Evolutionary conservation across 2,888 invertebrate genomes (phyloP).

Genomic region (Scaptomyza flava): DNA sequence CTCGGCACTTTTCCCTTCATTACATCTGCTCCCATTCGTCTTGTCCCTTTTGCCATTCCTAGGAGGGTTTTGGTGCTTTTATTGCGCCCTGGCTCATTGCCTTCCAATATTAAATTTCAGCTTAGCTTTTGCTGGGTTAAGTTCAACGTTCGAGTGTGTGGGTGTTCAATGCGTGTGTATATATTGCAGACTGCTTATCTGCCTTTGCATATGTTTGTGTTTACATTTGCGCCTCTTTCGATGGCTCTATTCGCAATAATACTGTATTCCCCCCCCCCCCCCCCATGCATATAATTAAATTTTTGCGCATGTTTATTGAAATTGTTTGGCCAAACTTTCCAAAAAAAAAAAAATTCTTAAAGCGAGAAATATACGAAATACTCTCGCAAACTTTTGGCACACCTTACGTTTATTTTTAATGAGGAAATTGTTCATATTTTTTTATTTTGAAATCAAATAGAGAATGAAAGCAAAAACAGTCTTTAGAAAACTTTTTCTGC

Average conservation of each 20-base stretch:
- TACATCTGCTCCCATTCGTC: background rate
- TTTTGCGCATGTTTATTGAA: constrained; percentile 75
- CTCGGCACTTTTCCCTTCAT: background rate
- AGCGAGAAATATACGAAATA: constrained; percentile 30
- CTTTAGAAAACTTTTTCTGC: constrained; percentile 63
- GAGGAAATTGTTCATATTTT: constrained; percentile 54
- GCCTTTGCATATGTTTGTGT: constrained; percentile 72
- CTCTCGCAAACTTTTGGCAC: constrained; percentile 32
- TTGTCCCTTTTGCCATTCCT: constrained; percentile 28
- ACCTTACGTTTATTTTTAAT: constrained; percentile 37
- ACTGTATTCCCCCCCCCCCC: constrained; percentile 62
- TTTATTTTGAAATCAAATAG: background rate
- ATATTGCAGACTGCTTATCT: constrained; percentile 55
- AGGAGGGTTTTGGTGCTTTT: constrained; percentile 64
- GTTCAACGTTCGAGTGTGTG: constrained; percentile 37
- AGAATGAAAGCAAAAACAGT: constrained; percentile 47
- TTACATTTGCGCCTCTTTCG: constrained; percentile 63
- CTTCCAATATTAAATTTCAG: constrained; percentile 78
- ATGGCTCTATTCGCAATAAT: constrained; percentile 72
- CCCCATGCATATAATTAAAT: constrained; percentile 77
- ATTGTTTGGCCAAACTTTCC: constrained; percentile 65
- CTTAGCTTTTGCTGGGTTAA: constrained; percentile 68
- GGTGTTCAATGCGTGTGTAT: constrained; percentile 22
- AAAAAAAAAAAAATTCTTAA: constrained; percentile 9
- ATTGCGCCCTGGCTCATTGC: constrained; percentile 75